phyloP scores from a whole-genome alignment of 2,888 invertebrate species.

The Ctena decussata region DNA sequence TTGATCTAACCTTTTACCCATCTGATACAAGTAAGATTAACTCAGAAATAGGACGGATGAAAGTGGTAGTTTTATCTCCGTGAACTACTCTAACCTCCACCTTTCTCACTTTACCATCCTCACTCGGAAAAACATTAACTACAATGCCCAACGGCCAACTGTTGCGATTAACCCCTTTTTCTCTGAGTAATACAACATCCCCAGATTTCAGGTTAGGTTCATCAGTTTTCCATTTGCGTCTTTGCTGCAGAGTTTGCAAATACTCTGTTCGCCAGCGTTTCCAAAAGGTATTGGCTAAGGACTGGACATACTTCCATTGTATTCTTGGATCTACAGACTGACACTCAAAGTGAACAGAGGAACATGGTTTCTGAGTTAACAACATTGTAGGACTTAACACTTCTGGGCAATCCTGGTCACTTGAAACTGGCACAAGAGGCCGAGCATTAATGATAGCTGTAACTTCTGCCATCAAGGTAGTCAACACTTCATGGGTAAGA shows the following conservation, averaged over 20 bases:
- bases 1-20: no score
- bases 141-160: slow-evolving; percentile 27
- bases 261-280: slow-evolving; percentile 40
- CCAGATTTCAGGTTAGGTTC: neutral
- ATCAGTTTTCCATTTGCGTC: slow-evolving; percentile 40
- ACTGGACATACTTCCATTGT: slow-evolving; percentile 31
- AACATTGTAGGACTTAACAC: slow-evolving; percentile 21
- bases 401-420: slow-evolving; percentile 22
- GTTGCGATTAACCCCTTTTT: slow-evolving; percentile 13
- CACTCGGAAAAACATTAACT: slow-evolving; percentile 4
- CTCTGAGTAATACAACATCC: slow-evolving; percentile 37
- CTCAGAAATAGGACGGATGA: neutral
- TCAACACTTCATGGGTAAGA: slow-evolving; percentile 36
- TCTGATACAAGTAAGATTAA: neutral
- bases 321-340: neutral
- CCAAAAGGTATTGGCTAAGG: slow-evolving; percentile 36
- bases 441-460: slow-evolving; percentile 30
- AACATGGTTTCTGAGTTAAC: slow-evolving; percentile 24
- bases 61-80: neutral
- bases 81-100: slow-evolving; percentile 6
- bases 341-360: neutral
- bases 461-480: slow-evolving; percentile 37
- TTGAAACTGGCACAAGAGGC: slow-evolving; percentile 18
- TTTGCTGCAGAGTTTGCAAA: slow-evolving; percentile 19
- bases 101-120: slow-evolving; percentile 21